Conservation (phyloP, 2,113 vertebrate genomes). For the Arenaria interpres region DNA sequence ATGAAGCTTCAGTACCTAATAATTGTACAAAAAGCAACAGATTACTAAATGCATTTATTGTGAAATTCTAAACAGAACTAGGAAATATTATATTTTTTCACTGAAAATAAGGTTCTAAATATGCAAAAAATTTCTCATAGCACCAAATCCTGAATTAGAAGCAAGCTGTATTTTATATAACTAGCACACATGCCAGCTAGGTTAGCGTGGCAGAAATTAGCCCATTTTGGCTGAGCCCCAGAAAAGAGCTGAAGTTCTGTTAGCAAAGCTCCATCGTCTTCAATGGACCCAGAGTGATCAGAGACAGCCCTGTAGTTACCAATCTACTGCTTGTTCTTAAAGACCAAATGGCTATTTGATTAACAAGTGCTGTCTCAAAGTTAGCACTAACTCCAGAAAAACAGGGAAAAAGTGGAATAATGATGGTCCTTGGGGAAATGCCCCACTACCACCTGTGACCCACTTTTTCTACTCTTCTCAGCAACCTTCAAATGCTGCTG, state of each 20-base stretch:
- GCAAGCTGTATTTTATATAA: not conserved
- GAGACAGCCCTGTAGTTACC: not conserved
- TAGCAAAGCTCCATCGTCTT: not conserved
- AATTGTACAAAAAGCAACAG: not conserved
- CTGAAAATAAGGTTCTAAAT: not conserved
- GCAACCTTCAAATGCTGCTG: not conserved
- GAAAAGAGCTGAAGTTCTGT: not conserved
- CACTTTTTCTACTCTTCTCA: not conserved
- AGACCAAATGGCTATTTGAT: not conserved
- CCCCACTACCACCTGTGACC: not conserved
- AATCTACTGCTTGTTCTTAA: not conserved
- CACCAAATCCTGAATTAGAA: not conserved
- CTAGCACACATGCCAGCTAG: not conserved
- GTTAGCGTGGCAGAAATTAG: not conserved
- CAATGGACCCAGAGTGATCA: not conserved
- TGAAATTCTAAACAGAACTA: not conserved
- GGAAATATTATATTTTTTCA: not conserved
- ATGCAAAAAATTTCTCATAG: not conserved
- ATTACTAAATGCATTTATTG: not conserved
- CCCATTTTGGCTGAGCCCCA: not conserved
- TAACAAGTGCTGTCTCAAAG: not conserved
- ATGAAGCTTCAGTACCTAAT: constrained; percentile 93
- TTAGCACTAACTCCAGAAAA: not conserved
- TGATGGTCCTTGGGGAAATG: not conserved
- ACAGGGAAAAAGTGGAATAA: not conserved